A percentile compares a stretch with the other conserved stretches of the same genome.
phyloP scores from a whole-genome alignment of 2,113 vertebrate genomes.

The Periophthalmodon schlosseri region DNA sequence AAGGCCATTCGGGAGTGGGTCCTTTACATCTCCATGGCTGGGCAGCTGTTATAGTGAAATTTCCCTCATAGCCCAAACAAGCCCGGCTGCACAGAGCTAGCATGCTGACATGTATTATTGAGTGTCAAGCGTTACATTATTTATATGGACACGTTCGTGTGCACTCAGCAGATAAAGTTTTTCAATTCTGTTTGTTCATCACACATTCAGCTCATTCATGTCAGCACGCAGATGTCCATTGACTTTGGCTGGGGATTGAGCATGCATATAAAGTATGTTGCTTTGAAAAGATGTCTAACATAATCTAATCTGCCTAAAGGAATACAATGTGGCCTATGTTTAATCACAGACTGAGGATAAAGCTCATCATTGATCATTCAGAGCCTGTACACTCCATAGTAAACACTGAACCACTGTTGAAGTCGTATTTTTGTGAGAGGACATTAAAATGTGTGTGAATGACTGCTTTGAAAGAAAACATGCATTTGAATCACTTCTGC shows the following conservation, averaged over 20 bases:
- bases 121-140: conserved; percentile 67
- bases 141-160: conserved; percentile 63
- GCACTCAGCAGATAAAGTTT: conserved; percentile 64
- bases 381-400: conserved; percentile 17
- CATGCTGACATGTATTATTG: conserved; percentile 70
- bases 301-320: conserved; percentile 37
- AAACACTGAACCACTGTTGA: conserved; percentile 16
- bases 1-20: conserved; percentile 31
- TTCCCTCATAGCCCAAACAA: conserved; percentile 59
- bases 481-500: not conserved
- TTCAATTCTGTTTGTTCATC: conserved; percentile 64
- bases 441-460: not conserved
- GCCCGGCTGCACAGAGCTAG: conserved; percentile 49
- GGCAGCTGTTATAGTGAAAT: conserved; percentile 54
- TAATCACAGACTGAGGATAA: conserved; percentile 12
- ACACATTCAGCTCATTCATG: conserved; percentile 57
- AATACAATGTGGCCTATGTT: conserved; percentile 48
- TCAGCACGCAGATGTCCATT: conserved; percentile 45
- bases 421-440: not conserved
- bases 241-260: conserved; percentile 53
- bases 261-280: conserved; percentile 25
- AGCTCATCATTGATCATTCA: conserved; percentile 24
- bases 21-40: conserved; percentile 40
- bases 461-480: not conserved
- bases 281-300: conserved; percentile 47